These are phyloP conservation scores for Origma solitaria DNA, from an alignment of 2,113 vertebrate genomes.

Conservation along the genomic window DNA sequence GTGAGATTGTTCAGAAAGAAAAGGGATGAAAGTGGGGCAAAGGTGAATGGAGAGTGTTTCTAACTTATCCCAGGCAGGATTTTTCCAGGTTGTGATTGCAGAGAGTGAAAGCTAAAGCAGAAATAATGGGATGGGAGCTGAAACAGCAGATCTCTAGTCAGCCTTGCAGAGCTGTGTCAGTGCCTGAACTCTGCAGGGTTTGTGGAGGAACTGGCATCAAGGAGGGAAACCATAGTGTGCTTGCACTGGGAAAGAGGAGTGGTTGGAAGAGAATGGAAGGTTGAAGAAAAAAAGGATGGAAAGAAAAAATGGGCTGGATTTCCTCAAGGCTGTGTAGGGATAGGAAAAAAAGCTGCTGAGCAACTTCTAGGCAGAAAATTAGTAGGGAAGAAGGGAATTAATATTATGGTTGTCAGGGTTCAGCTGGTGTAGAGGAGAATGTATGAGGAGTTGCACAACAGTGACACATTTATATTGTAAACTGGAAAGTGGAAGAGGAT, in stretches of 20 bases:
- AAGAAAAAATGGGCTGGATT: not conserved
- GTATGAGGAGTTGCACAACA: not conserved
- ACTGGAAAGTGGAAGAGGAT: not conserved
- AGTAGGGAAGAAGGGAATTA: not conserved
- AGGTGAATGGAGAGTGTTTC: not conserved
- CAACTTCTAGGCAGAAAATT: not conserved
- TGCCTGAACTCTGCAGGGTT: not conserved
- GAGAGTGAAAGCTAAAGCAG: not conserved
- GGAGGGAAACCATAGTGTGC: not conserved
- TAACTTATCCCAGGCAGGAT: accelerated
- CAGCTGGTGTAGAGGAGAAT: not conserved
- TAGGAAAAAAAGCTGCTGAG: not conserved
- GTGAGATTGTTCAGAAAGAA: not conserved
- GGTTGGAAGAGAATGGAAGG: not conserved
- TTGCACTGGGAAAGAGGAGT: not conserved
- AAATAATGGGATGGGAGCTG: not conserved
- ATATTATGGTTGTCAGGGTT: not conserved
- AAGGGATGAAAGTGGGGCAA: not conserved
- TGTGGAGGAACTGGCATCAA: not conserved
- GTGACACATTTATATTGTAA: accelerated
- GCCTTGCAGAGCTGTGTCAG: not conserved
- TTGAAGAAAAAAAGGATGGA: not conserved
- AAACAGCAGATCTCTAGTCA: not conserved
- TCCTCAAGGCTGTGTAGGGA: accelerated
- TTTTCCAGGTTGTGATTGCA: not conserved